These are phyloP conservation scores for Urechis unicinctus DNA, from an alignment of 2,888 invertebrate species.

Conservation along the genomic window DNA sequence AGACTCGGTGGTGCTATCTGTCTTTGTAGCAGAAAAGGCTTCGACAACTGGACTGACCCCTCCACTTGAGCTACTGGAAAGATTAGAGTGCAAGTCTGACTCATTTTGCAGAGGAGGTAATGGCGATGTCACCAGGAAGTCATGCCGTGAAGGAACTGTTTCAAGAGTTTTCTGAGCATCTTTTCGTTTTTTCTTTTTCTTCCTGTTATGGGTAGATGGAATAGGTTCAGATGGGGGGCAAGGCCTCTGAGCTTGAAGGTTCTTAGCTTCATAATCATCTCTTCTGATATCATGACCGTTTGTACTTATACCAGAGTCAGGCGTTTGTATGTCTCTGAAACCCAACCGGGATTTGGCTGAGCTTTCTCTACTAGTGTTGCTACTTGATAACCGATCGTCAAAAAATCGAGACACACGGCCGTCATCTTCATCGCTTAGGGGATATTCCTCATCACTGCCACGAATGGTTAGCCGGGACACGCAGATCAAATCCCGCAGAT, in stretches of 20 bases:
- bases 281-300: background rate
- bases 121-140: constrained; percentile 4
- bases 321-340: too few relatives aligned
- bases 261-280: background rate
- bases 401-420: constrained; percentile 7
- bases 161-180: background rate
- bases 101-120: constrained; percentile 32
- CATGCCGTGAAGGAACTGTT: background rate
- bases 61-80: too few relatives aligned
- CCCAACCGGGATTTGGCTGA: background rate
- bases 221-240: background rate
- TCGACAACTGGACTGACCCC: too few relatives aligned
- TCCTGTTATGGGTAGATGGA: constrained; percentile 3
- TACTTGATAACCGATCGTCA: too few relatives aligned
- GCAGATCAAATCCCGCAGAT: constrained; percentile 47
- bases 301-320: background rate
- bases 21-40: background rate
- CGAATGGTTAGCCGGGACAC: constrained; percentile 44
- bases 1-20: background rate
- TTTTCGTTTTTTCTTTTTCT: constrained; percentile 2
- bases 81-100: constrained; percentile 31
- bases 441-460: constrained; percentile 37
- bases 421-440: constrained; percentile 3
- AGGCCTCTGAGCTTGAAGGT: background rate
- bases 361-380: background rate